Evolutionary conservation across 2,888 invertebrate genomes (phyloP), one percentile per base, ranked within the genome.

Genomic region (Autographa gamma): DNA sequence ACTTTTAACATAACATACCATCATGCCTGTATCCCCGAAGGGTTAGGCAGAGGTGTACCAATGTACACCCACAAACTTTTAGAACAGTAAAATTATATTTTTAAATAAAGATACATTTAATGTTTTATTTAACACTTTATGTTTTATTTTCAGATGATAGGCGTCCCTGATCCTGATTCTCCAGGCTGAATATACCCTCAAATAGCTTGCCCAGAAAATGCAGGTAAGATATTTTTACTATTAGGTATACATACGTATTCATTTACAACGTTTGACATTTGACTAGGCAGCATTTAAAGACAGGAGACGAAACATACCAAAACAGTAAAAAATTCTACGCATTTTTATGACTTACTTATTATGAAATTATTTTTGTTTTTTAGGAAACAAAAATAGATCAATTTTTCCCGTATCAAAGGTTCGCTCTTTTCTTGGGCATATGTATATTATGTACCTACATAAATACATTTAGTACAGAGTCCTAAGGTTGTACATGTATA

Each of bases 181-280:
- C 1, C 56, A 7, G n/a, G 43, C 52, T 66, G 52, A 56, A 25
- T 0, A 43, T 14, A 19, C 19, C 0, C 0, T 13, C 34, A 25
- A 69, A 59, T 4, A 72, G 14, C n/a, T n/a, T 6, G 54, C 3
- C 11, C 18, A 59, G 19, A 11, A 9, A 61, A 1, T 25, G 11
- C 66, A 76, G 77, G 77, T 77, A 63, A 76, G 77, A 65, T 43
- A 48, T n/a, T 48, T 48, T 6, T n/a, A n/a, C 48, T 3, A 6
- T 48, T 41, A 31, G 2, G n/a, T 6, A 34, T 8, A 31, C 13
- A 32, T 14, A 58, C 32, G 13, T 11, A 31, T 31, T 76, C 4
- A 54, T 34, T 31, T 32, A n/a, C 48, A 48, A n/a, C n/a, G 48
- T 48, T 48, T 8, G 0, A 48, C n/a, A 48, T 48, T 48, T 48